Evolutionary conservation across 2,888 invertebrate genomes (phyloP).

Genomic region (Chironomus tentans): DNA sequence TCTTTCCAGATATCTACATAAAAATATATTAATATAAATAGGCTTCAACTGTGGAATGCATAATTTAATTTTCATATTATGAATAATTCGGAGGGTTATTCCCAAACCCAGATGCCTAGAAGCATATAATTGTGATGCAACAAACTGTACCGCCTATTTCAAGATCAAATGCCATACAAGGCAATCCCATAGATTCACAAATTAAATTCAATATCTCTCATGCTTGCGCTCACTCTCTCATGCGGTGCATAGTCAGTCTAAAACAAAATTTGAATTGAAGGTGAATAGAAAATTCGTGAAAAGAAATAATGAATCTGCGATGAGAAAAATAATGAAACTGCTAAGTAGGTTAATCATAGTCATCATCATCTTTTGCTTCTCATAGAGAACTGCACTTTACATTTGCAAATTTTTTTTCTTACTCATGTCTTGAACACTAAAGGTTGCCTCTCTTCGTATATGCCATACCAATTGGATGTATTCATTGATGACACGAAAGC

Average conservation of each 20-base stretch:
- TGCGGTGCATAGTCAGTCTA: no score
- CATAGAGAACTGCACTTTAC: constrained; percentile 13
- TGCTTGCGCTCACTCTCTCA: no score
- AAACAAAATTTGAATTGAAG: constrained; percentile 3
- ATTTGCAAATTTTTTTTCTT: background rate
- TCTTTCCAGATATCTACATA: no score
- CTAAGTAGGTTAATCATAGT: constrained; percentile 25
- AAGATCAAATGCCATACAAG: constrained; percentile 25
- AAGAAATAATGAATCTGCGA: background rate
- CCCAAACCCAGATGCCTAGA: background rate
- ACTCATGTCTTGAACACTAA: background rate
- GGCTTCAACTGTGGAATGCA: background rate
- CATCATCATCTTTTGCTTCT: constrained; percentile 2
- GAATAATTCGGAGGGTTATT: constrained; percentile 9
- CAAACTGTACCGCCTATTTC: constrained; percentile 18
- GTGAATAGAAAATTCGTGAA: background rate
- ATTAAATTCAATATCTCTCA: background rate
- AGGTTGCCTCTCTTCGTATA: no score
- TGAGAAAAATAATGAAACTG: background rate
- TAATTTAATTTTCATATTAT: background rate
- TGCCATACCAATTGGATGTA: no score
- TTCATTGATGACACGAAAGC: no score
- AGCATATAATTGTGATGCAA: background rate
- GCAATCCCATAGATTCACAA: constrained; percentile 7
- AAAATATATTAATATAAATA: background rate